Conservation (phyloP, 1,140 invertebrate species). For the Drosophila ogumai region DNA sequence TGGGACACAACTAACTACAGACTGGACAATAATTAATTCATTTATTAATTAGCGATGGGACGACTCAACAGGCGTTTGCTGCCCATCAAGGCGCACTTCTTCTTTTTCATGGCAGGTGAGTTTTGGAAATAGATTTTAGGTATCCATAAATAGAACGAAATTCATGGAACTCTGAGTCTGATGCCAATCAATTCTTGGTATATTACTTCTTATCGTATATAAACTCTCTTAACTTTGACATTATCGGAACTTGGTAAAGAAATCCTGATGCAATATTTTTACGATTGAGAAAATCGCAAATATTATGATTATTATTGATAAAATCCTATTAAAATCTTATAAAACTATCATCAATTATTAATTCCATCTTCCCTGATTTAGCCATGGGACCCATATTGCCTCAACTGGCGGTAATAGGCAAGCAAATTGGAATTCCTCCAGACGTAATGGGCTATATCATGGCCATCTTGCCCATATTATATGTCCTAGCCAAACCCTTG, state of each 20-base stretch:
- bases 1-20: not conserved
- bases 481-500: constrained; percentile 89
- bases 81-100: constrained; percentile 92
- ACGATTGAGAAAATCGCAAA: not conserved
- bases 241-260: constrained; percentile 1
- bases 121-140: constrained; percentile 10
- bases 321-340: not conserved
- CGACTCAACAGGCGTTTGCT: constrained; percentile 88
- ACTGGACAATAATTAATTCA: constrained; percentile 73
- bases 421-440: constrained; percentile 90
- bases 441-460: constrained; percentile 90
- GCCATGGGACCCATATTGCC: constrained; percentile 92
- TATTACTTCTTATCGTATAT: constrained; percentile 6
- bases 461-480: constrained; percentile 89
- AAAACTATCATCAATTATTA: not conserved
- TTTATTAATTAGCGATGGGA: constrained; percentile 72
- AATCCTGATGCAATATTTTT: constrained; percentile 12
- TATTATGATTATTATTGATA: not conserved
- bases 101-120: constrained; percentile 93
- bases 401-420: constrained; percentile 90
- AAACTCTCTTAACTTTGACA: constrained; percentile 5
- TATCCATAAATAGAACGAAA: constrained; percentile 2
- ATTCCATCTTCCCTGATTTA: constrained; percentile 20
- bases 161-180: not conserved
- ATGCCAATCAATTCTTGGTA: not conserved